phyloP scores from a whole-genome alignment of 2,888 invertebrate species.

The Tupiocoris notatus region DNA sequence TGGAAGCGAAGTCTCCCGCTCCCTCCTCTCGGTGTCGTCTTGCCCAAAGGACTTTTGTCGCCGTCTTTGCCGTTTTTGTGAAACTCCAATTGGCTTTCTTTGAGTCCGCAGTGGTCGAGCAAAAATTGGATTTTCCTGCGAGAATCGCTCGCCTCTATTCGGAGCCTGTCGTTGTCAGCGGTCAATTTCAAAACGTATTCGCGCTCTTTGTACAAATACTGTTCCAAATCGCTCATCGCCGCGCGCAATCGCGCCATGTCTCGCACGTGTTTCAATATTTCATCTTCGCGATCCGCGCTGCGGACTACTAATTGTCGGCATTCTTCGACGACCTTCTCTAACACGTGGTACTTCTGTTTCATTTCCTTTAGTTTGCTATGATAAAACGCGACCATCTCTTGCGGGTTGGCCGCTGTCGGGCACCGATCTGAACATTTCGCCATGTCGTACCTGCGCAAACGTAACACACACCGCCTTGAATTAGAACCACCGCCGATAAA shows the following conservation, averaged over 20 bases:
- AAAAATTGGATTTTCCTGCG: constrained; percentile 44
- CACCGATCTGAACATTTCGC: constrained; percentile 31
- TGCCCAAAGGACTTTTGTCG: constrained; percentile 28
- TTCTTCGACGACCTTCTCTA: constrained; percentile 40
- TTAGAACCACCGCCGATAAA: constrained; percentile 13
- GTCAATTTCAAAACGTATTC: constrained; percentile 43
- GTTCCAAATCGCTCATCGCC: constrained; percentile 42
- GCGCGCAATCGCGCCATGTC: constrained; percentile 36
- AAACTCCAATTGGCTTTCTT: constrained; percentile 42
- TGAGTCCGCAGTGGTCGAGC: constrained; percentile 42
- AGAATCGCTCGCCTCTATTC: constrained; percentile 40
- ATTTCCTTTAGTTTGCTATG: constrained; percentile 42
- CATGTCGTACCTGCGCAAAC: constrained; percentile 37
- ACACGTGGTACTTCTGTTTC: constrained; percentile 28
- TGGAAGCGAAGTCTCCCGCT: constrained; percentile 37
- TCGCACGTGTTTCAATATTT: constrained; percentile 24
- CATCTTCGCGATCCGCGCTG: constrained; percentile 41
- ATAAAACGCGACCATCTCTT: constrained; percentile 42
- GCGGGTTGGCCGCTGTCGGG: constrained; percentile 10
- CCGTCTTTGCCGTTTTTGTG: constrained; percentile 34
- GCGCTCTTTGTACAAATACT: constrained; percentile 44
- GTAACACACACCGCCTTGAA: constrained; percentile 13
- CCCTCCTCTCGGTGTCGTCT: background rate
- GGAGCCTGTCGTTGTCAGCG: constrained; percentile 41
- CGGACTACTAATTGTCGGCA: constrained; percentile 40